Conservation (phyloP, 2,888 invertebrate genomes). For the Pilophorus perplexus region DNA sequence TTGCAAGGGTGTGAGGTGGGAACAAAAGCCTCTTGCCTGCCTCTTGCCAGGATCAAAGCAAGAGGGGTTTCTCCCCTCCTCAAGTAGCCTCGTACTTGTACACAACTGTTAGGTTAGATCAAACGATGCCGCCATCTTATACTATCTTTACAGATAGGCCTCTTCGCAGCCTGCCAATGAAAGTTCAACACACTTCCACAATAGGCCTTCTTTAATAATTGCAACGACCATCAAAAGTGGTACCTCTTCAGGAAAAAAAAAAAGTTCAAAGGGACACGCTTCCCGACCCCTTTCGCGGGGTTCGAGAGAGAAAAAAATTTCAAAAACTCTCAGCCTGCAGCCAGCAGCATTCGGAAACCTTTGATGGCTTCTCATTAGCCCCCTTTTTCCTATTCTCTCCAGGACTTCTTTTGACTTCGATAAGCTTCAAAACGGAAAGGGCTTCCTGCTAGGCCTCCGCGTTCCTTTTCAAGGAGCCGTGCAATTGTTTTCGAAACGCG, state of each 20-base stretch:
- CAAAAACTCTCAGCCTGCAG: conserved; percentile 17
- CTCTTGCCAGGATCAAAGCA: conserved; percentile 32
- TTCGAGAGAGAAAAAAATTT: conserved; percentile 14
- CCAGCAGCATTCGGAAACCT: conserved; percentile 10
- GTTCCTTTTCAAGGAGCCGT: conserved; percentile 21
- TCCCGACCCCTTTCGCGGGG: conserved; percentile 1
- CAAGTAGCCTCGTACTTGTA: conserved; percentile 37
- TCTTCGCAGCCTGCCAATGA: too few relatives aligned
- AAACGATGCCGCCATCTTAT: conserved; percentile 30
- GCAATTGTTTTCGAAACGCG: conserved; percentile 23
- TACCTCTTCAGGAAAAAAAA: conserved; percentile 16
- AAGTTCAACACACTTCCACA: conserved; percentile 23
- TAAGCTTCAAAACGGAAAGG: conserved; percentile 13
- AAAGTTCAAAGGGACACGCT: conserved; percentile 22
- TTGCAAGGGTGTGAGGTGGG: conserved; percentile 31
- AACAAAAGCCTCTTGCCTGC: conserved; percentile 27
- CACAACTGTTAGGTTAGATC: conserved; percentile 36
- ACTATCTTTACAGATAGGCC: conserved; percentile 37
- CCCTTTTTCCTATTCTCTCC: conserved; percentile 8
- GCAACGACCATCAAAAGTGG: conserved; percentile 29
- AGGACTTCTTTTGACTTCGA: conserved; percentile 27
- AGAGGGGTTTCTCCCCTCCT: conserved; percentile 20
- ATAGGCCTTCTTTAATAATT: conserved; percentile 41
- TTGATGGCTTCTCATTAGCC: conserved; percentile 29
- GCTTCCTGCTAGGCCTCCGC: conserved; percentile 13